Evolutionary conservation across 2,113 vertebrate species (phyloP).

Genomic region (Vidua macroura): DNA sequence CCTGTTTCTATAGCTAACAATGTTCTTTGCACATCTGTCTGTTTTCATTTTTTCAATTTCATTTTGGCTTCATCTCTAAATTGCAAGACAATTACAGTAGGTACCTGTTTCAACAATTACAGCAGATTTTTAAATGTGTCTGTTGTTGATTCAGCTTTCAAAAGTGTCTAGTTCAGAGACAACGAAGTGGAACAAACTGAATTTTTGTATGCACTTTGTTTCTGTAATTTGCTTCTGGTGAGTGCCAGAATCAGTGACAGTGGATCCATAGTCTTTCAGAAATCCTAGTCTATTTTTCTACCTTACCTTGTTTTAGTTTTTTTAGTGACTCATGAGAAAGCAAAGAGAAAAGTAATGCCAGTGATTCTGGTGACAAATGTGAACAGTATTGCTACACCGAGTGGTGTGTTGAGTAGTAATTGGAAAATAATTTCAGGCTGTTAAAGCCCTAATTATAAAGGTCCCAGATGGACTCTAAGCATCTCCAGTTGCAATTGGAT

Average conservation of each 20-base stretch:
- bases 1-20: not conserved
- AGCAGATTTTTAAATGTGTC: not conserved
- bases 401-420: not conserved
- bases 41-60: not conserved
- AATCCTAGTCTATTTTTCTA: not conserved
- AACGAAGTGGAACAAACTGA: not conserved
- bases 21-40: not conserved
- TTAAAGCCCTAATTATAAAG: slow-evolving; percentile 26
- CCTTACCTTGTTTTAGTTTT: not conserved
- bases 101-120: not conserved
- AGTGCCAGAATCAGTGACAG: not conserved
- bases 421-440: slow-evolving; percentile 27
- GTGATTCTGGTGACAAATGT: not conserved
- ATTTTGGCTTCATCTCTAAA: not conserved
- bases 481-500: not conserved
- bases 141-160: not conserved
- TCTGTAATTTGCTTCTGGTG: not conserved
- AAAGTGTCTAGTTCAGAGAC: not conserved
- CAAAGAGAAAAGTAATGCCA: not conserved
- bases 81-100: not conserved
- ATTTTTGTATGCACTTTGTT: not conserved
- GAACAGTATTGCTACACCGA: not conserved
- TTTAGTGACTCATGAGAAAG: not conserved
- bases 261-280: not conserved
- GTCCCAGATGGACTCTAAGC: not conserved